A percentile compares a stretch with the other conserved stretches of the same genome.
Conservation (phyloP, 2,797 vertebrate species). For the Pampus argenteus region DNA sequence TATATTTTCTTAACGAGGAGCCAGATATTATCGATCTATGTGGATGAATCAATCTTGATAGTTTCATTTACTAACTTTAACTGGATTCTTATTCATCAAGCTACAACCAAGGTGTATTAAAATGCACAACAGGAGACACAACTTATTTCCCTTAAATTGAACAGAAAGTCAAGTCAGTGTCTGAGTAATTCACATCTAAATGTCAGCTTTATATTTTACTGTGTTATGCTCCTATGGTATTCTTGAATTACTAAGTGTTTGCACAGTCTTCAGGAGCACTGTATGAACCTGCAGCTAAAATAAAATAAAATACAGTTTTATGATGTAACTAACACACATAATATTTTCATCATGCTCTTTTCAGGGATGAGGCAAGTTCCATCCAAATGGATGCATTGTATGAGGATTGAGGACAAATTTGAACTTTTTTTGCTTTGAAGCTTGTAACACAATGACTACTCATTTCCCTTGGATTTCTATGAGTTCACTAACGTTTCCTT, state of each 20-base stretch:
- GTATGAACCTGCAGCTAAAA: neutral
- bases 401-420: slow-evolving; percentile 65
- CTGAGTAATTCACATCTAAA: neutral
- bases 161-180: neutral
- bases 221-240: neutral
- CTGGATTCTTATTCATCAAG: neutral
- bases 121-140: neutral
- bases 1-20: neutral
- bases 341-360: slow-evolving; percentile 37
- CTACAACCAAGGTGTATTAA: neutral
- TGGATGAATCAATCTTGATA: neutral
- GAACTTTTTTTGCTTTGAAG: slow-evolving; percentile 79
- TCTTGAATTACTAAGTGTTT: neutral
- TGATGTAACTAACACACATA: neutral
- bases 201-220: neutral
- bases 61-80: neutral
- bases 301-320: neutral
- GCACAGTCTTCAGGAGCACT: neutral
- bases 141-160: neutral
- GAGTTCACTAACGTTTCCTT: slow-evolving; percentile 79
- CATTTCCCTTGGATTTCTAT: slow-evolving; percentile 80
- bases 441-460: slow-evolving; percentile 76
- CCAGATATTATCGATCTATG: neutral
- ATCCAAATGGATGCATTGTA: slow-evolving; percentile 52
- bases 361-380: slow-evolving; percentile 42